phyloP scores from a whole-genome alignment of 2,113 vertebrate species.

The Rhombomys opimus region DNA sequence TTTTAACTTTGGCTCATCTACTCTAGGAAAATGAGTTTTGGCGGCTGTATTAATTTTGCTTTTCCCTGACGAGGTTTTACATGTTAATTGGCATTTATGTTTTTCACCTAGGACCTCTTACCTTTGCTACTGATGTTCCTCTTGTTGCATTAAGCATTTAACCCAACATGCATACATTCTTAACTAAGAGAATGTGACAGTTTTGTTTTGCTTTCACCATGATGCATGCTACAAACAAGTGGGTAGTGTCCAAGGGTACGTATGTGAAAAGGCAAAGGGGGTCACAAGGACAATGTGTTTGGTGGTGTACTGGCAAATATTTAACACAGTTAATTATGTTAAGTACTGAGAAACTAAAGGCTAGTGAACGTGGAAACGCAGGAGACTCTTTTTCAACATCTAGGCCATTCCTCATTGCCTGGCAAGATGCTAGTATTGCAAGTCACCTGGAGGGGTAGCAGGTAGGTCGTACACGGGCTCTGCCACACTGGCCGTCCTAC shows the following conservation, averaged over 20 bases:
- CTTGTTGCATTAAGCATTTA: not conserved
- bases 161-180: not conserved
- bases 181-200: conserved; percentile 11
- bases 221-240: not conserved
- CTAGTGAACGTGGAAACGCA: not conserved
- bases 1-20: conserved; percentile 27
- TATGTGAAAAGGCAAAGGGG: not conserved
- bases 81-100: not conserved
- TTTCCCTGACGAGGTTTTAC: conserved; percentile 14
- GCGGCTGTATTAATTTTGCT: not conserved
- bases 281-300: not conserved
- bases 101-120: conserved; percentile 14
- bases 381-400: not conserved
- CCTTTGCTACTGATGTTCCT: not conserved
- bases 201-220: not conserved
- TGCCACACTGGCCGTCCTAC: not conserved
- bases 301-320: not conserved
- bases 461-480: not conserved
- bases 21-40: not conserved
- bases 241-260: not conserved
- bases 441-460: not conserved
- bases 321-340: conserved; percentile 1
- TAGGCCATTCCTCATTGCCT: not conserved
- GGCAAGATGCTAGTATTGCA: not conserved
- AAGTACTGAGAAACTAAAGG: not conserved